A percentile compares a stretch with the other conserved stretches of the same genome.
These are phyloP conservation scores for Augochlorella aurata DNA, from an alignment of 2,888 invertebrate species.

Conservation along the genomic window DNA sequence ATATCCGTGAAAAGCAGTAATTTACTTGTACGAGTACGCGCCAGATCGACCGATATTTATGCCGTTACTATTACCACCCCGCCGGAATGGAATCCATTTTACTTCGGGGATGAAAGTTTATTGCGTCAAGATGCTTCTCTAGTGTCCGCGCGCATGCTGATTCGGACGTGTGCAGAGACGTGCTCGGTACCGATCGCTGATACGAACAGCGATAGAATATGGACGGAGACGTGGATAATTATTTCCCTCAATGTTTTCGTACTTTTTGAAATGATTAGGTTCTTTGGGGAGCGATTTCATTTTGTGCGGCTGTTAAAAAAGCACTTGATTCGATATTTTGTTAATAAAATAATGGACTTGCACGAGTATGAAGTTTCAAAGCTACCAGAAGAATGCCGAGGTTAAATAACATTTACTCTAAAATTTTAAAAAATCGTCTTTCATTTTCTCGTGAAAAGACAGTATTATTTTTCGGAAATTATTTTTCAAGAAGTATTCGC, in stretches of 20 bases:
- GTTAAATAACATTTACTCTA: no score
- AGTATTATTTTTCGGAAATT: neutral
- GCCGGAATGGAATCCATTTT: slow-evolving; percentile 6
- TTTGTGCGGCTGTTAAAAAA: no score
- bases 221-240: neutral
- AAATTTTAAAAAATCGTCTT: no score
- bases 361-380: no score
- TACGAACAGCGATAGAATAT: no score
- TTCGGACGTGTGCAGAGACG: neutral
- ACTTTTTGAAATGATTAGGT: neutral
- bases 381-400: no score
- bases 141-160: neutral
- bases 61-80: neutral
- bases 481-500: neutral
- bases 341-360: no score
- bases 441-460: no score
- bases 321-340: no score
- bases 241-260: neutral
- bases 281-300: no score
- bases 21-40: slow-evolving; percentile 33
- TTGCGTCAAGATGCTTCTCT: neutral
- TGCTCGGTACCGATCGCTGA: no score
- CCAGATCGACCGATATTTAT: slow-evolving; percentile 27
- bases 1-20: slow-evolving; percentile 48
- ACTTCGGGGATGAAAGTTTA: neutral